These are phyloP conservation scores for Drosophila tani DNA, from an alignment of 1,140 invertebrate species.

Conservation along the genomic window DNA sequence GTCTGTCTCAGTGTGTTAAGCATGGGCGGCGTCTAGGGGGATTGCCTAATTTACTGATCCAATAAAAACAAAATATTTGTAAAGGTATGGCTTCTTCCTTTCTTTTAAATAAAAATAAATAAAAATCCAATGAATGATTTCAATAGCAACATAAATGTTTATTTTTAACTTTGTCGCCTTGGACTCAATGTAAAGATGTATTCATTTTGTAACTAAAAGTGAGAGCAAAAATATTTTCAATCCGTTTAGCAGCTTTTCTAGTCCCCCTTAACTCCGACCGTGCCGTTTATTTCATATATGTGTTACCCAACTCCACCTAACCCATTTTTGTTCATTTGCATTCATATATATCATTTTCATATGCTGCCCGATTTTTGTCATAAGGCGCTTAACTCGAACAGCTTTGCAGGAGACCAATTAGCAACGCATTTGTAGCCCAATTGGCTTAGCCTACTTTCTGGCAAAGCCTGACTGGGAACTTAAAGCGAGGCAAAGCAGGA, in stretches of 20 bases:
- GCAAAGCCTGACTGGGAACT: slow-evolving; percentile 11
- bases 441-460: slow-evolving; percentile 67
- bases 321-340: slow-evolving; percentile 39
- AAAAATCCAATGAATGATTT: too few relatives aligned
- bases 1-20: slow-evolving; percentile 15
- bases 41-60: neutral
- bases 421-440: slow-evolving; percentile 64
- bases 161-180: too few relatives aligned
- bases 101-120: too few relatives aligned
- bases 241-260: neutral
- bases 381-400: slow-evolving; percentile 66
- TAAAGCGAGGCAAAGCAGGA: slow-evolving; percentile 1
- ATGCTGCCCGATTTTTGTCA: slow-evolving; percentile 53
- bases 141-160: too few relatives aligned
- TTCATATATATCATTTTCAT: slow-evolving; percentile 78
- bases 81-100: too few relatives aligned
- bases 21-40: slow-evolving; percentile 16
- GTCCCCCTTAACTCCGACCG: neutral
- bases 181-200: too few relatives aligned
- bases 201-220: too few relatives aligned
- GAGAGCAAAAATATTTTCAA: neutral
- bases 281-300: neutral
- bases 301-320: slow-evolving; percentile 4
- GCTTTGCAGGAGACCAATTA: slow-evolving; percentile 59
- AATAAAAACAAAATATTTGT: neutral